A percentile compares a stretch with the other conserved stretches of the same genome.
Evolutionary conservation across 2,888 invertebrate genomes (phyloP).

Genomic region (Platypus cylindrus): DNA sequence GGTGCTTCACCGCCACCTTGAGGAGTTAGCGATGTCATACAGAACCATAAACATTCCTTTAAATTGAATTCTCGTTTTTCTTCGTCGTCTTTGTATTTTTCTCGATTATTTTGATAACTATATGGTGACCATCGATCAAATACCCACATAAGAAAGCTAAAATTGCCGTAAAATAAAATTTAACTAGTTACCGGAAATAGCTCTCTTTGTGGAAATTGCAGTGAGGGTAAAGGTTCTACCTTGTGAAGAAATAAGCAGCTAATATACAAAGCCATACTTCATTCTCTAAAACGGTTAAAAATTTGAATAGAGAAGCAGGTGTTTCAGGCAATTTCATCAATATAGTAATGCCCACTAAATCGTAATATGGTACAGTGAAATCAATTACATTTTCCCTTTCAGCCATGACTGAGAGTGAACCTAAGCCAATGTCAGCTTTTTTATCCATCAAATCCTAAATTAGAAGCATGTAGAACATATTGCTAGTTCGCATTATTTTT

Average conservation of each 20-base stretch:
- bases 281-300: conserved; percentile 88
- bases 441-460: conserved; percentile 34
- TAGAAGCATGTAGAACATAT: not conserved
- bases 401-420: conserved; percentile 93
- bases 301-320: conserved; percentile 89
- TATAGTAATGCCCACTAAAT: conserved; percentile 93
- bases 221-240: too few relatives aligned
- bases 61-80: conserved; percentile 90
- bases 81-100: conserved; percentile 84
- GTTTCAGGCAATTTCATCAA: conserved; percentile 84
- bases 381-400: conserved; percentile 94
- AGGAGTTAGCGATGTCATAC: conserved; percentile 95
- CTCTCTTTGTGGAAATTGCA: too few relatives aligned
- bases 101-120: conserved; percentile 88
- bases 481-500: too few relatives aligned
- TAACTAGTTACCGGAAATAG: not conserved
- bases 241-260: conserved; percentile 89
- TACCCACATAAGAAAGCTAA: conserved; percentile 82
- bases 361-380: conserved; percentile 97
- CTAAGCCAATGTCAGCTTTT: conserved; percentile 85
- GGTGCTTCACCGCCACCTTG: conserved; percentile 93
- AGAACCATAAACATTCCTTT: conserved; percentile 97
- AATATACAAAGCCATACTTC: conserved; percentile 96
- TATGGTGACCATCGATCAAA: conserved; percentile 97
- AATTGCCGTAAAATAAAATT: conserved; percentile 1